A percentile compares a stretch with the other conserved stretches of the same genome.
Evolutionary conservation across 2,888 invertebrate genomes (phyloP).

Genomic region (Villa cingulata): DNA sequence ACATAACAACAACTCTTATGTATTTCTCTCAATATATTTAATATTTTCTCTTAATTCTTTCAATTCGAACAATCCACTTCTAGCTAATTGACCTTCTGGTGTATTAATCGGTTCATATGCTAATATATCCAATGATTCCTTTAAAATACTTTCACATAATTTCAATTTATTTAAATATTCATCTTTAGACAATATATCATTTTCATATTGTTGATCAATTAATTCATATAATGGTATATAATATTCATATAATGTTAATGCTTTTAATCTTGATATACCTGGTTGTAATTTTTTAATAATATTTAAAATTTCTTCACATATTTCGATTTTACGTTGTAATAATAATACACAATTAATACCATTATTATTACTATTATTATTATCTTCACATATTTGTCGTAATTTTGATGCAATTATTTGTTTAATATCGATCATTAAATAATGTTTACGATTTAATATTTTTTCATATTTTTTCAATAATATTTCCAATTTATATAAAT

Average conservation of each 20-base stretch:
- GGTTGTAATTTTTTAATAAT: conserved; percentile 55
- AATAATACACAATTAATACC: conserved; percentile 41
- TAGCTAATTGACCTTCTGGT: conserved; percentile 57
- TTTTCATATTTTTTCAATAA: conserved; percentile 42
- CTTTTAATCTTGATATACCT: conserved; percentile 37
- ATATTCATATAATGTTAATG: conserved; percentile 61
- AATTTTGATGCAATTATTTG: conserved; percentile 51
- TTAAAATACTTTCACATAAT: conserved; percentile 39
- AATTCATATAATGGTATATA: conserved; percentile 52
- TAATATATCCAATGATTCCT: conserved; percentile 49
- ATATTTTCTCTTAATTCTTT: conserved; percentile 27
- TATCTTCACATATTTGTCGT: conserved; percentile 35
- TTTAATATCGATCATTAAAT: conserved; percentile 51
- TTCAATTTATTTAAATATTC: conserved; percentile 35
- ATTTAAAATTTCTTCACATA: conserved; percentile 50
- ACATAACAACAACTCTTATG: too few species aligned
- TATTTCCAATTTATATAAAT: conserved; percentile 33
- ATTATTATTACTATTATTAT: conserved; percentile 40
- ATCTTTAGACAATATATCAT: conserved; percentile 40
- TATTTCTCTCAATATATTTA: not conserved
- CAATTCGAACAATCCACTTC: conserved; percentile 51
- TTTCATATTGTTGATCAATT: conserved; percentile 44
- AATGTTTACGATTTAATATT: conserved; percentile 52
- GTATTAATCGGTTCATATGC: conserved; percentile 57
- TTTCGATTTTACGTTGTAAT: conserved; percentile 48